phyloP scores from a whole-genome alignment of 2,797 vertebrate species.

The Tachyglossus aculeatus region DNA sequence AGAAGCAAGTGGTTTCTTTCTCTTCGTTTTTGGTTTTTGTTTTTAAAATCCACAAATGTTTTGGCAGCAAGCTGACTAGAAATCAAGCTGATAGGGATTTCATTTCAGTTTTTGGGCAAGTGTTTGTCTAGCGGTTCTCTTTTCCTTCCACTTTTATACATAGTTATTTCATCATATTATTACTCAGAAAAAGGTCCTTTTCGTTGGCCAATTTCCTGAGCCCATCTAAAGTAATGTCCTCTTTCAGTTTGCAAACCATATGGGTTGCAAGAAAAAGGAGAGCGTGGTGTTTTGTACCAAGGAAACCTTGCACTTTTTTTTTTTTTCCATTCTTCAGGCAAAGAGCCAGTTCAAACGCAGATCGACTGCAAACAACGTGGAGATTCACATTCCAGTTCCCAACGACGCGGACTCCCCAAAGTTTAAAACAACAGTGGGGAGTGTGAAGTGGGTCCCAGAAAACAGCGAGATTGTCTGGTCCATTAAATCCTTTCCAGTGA shows the following conservation, averaged over 20 bases:
- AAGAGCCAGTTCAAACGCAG: conserved; percentile 98
- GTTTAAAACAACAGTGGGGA: conserved; percentile 98
- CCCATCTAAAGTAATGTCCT: neutral
- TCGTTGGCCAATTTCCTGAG: neutral
- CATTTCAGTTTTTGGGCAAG: neutral
- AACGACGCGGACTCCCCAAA: conserved; percentile 97
- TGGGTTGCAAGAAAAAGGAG: neutral
- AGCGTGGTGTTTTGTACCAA: neutral
- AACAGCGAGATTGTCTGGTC: conserved; percentile 99
- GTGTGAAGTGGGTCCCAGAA: conserved; percentile 98
- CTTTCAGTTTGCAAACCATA: neutral
- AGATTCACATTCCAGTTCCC: conserved; percentile 98
- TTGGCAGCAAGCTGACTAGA: too few relatives aligned
- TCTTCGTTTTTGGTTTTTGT: too few relatives aligned
- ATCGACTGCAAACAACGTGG: conserved; percentile 98
- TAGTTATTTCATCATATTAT: neutral
- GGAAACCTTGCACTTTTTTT: neutral
- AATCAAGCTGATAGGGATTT: neutral
- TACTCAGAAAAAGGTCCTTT: neutral
- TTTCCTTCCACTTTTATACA: too few relatives aligned
- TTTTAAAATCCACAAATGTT: neutral
- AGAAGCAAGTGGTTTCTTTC: neutral
- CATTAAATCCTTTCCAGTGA: conserved; percentile 98
- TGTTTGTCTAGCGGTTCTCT: rapidly evolving
- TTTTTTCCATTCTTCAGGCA: conserved; percentile 73